Base-by-base conservation (phyloP, 2,797 vertebrate genomes). In the Fistularia tabacaria region DNA sequence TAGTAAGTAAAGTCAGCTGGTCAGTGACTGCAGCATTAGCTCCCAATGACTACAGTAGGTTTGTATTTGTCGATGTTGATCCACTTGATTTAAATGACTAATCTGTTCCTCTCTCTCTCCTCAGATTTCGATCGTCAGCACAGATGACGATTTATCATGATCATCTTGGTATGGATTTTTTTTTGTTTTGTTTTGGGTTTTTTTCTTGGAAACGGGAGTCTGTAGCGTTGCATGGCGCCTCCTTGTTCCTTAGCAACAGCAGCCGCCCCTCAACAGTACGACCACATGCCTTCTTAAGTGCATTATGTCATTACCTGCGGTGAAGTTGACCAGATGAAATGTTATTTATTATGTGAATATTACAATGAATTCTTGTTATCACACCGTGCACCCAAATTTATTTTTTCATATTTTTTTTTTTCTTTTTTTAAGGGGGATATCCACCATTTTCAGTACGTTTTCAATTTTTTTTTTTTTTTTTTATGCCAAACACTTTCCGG, bases 91-190 rank as follows among this genome's bases (percentile, higher is more conserved):
- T n/a, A n/a, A n/a, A n/a, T 9, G 6, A 45, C 5, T 45, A 13
- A 45, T 8, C 43, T 15, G 38, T 40, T 10, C 7, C 38, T 38
- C 7, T 12, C 48, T 7, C 10, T 42, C 12, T 64, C 52, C 60
- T 37, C 90, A 99, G 97, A 98, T 99, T 86, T 98, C 97, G 0
- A 92, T 99, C 73, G 97, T 99, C 74, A 99, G 95, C 91, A 98
- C 96, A 89, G 96, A 99, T 1, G 97, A 99, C 10, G 97, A 99
- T 82, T 85, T 95, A 71, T 91, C 88, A 7, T 98, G 93, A 97
- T 89, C 54, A 40, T 59, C 46, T 25, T 25, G 25, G 25, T 25
- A 25, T 25, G 25, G 25, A 25, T 25, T 25, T 25, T n/a, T n/a
- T 6, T 45, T 10, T 5, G 1, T 44, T 39, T 49, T 38, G 25